Percentiles rank a stretch among this genome's conserved stretches.
Conservation (phyloP, 2,888 invertebrate species). For the Chymomyza caudatula region DNA sequence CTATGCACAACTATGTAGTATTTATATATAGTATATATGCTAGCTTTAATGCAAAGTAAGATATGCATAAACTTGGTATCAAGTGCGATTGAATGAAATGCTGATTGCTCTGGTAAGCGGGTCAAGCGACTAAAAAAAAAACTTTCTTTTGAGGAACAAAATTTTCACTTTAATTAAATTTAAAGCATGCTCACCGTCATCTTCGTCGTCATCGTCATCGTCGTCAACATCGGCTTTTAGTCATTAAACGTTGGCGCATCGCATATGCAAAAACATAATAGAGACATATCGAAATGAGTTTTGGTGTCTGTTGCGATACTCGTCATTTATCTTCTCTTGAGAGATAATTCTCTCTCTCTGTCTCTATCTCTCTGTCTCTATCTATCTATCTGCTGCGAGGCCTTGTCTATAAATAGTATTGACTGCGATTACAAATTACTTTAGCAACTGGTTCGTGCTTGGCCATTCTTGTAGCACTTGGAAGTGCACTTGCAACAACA, state of each 20-base stretch:
- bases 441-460: not conserved
- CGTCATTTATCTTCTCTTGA: not conserved
- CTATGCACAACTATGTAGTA: not conserved
- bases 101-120: conserved; percentile 49
- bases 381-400: not conserved
- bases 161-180: conserved; percentile 71
- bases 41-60: not conserved
- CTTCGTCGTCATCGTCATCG: not conserved
- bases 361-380: not conserved
- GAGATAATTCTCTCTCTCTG: no score
- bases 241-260: conserved; percentile 40
- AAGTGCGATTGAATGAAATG: conserved; percentile 15
- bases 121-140: conserved; percentile 57
- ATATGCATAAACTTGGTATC: not conserved
- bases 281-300: not conserved
- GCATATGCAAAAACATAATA: conserved; percentile 60
- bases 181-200: conserved; percentile 57
- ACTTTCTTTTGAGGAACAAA: conserved; percentile 56
- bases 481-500: no score
- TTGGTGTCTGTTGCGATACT: not conserved
- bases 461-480: no score
- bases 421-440: not conserved
- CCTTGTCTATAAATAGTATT: not conserved
- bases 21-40: conserved; percentile 43
- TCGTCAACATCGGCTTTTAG: conserved; percentile 17